Evolutionary conservation across 30 jellyfish, hydroid and myxozoan genomes (phyloP), one percentile per base, ranked within the genome.

Genomic region (Aurelia sp.): DNA sequence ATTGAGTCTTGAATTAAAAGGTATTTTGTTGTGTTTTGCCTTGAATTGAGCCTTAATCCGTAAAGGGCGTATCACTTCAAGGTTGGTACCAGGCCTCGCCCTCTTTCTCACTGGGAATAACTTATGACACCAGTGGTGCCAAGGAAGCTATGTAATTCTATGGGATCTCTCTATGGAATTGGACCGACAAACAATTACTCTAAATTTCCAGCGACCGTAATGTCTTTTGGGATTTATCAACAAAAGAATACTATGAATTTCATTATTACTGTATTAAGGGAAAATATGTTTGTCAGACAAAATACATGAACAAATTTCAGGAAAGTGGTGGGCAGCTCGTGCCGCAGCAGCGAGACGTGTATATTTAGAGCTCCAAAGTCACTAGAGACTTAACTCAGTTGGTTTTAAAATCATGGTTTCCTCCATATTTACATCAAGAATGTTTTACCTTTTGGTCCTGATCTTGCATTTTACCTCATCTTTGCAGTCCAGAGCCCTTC

Each of bases 181-280:
- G 82, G 48, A 69, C 87, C 33, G 50, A 69, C 40, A 71, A 84
- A 84, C 92, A 73, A 84, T 84, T 48, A 37, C 78, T 71, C 69
- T 40, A 53, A 70, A 69, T 82, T 69, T 82, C 79, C 78, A 82
- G 66, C 77, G 76, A 48, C 71, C 84, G 78, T 48, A 73, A 76
- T 84, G 84, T 84, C 63, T 84, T 84, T 71, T 76, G 93, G 93
- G 93, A 84, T 84, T 84, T 70, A 63, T 0, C 37, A 73, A 84
- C 93, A 84, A 84, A 57, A 71, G 93, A 44, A 71, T 66, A 31
- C 93, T 84, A 62, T 73, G 79, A 72, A 62, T 47, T 17, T 73
- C 64, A 67, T 84, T 82, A 74, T 84, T 23, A 41, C 23, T 27
- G 65, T 61, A 71, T 6, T 5, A 84, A 21, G 70, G 66, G 75